Evolutionary conservation across 2,113 vertebrate species (phyloP), one percentile per base, ranked within the genome.

Genomic region (Oryzias javanicus): DNA sequence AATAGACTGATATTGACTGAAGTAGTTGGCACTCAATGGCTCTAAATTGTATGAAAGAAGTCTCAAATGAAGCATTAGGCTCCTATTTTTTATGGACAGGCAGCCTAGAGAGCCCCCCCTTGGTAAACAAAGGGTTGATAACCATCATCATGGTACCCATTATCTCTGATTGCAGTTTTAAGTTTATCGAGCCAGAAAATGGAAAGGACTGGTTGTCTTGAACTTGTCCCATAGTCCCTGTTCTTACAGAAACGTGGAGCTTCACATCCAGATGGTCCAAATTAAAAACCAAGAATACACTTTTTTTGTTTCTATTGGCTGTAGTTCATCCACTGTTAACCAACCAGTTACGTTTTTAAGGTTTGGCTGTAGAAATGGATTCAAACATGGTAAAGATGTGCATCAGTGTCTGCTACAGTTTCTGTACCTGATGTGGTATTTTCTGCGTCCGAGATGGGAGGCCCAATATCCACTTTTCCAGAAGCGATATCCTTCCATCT

Each of bases 401-500:
- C 0, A 35, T 17, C 60, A 27, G 29, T 48, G 17, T 60, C 55
- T 41, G 22, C n/a, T 35, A 42, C 35, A 48, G 42, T 64, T 25
- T 50, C 18, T 49, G 64, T 50, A 98, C 97, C 97, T 99, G 45
- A 98, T 98, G 14, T 99, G 97, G 74, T 99, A 99, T 74, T 93
- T 98, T 76, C 95, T 93, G 67, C 90, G 92, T 44, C 89, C 90
- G 22, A 99, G 92, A 81, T 98, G 97, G 0, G 96, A 95, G 0
- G 95, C 95, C 97, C 97, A 99, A 67, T 99, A 98, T 0, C 97
- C 97, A 0, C 91, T 94, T 58, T 95, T 98, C 97, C 97, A 99
- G 83, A 99, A 99, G 17, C 96, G 97, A 72, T 98, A 98, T 0
- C 96, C 97, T 4, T 99, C 96, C 97, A 99, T 98, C 60, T 98